Percentiles rank a stretch among this genome's conserved stretches.
phyloP scores from a whole-genome alignment of 2,888 invertebrate species.

The Octonoba sinensis region DNA sequence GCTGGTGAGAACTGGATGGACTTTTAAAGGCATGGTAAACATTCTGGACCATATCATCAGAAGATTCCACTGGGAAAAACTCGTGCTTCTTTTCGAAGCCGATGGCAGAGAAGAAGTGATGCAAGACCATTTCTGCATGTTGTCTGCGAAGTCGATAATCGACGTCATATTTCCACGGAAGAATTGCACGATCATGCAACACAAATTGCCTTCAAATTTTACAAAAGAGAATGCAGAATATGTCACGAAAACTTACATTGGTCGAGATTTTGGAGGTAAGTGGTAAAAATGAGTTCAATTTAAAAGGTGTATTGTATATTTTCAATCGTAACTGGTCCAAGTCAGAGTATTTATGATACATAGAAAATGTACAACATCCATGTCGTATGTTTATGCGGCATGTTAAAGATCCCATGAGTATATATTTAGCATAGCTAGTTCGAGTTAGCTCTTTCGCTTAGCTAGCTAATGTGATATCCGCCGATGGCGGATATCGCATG shows the following conservation, averaged over 20 bases:
- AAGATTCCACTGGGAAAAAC: slow-evolving; percentile 16
- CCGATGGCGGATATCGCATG: no score
- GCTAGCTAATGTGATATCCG: no score
- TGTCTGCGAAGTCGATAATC: slow-evolving; percentile 19
- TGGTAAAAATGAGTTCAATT: no score
- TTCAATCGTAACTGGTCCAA: no score
- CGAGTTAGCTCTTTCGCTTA: no score
- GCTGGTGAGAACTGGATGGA: slow-evolving; percentile 80
- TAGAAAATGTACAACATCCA: no score
- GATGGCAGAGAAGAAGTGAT: slow-evolving; percentile 28
- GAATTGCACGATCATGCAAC: slow-evolving; percentile 9
- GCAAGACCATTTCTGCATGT: slow-evolving; percentile 33
- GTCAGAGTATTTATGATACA: no score
- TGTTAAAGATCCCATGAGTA: no score
- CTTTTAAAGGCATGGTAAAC: slow-evolving; percentile 51
- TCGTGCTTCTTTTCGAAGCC: slow-evolving; percentile 32
- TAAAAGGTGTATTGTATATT: no score
- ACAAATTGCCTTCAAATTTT: slow-evolving; percentile 2
- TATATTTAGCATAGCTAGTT: no score
- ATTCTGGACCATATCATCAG: slow-evolving; percentile 34
- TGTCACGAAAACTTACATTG: slow-evolving; percentile 75
- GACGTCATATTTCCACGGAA: neutral
- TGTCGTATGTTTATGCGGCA: no score
- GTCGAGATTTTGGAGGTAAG: slow-evolving; percentile 80
- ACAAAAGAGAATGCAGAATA: slow-evolving; percentile 71